A percentile compares a stretch with the other conserved stretches of the same genome.
phyloP scores from a whole-genome alignment of 2,888 invertebrate genomes.

The Tinea trinotella region DNA sequence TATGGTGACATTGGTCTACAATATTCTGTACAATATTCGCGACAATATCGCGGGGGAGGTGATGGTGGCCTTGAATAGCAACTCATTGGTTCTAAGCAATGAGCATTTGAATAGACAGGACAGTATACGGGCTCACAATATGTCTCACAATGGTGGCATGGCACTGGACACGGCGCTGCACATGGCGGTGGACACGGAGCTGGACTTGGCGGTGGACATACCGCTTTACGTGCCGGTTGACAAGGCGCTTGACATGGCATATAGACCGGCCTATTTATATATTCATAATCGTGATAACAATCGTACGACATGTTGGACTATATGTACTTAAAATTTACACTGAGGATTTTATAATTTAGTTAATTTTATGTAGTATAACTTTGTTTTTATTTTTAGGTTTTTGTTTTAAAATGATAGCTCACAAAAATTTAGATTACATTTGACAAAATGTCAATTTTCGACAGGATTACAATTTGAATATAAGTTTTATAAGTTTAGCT shows the following conservation, averaged over 20 bases:
- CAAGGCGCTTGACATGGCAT: too few relatives aligned
- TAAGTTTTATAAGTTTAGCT: neutral
- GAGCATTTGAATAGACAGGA: neutral
- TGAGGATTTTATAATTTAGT: neutral
- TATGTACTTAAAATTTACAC: neutral
- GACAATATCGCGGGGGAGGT: conserved; percentile 19
- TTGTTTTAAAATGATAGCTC: neutral
- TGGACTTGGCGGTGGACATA: too few relatives aligned
- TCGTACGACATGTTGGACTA: conserved; percentile 3
- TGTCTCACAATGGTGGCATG: conserved; percentile 21
- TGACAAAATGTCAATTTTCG: neutral
- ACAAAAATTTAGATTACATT: neutral
- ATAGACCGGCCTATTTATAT: neutral
- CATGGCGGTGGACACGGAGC: conserved; percentile 21
- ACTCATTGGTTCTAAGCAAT: neutral
- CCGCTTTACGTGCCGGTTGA: too few relatives aligned
- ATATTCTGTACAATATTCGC: neutral
- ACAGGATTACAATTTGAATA: neutral
- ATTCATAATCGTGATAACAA: neutral
- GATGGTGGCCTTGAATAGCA: conserved; percentile 21
- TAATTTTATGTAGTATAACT: neutral
- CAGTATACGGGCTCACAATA: neutral
- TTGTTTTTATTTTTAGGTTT: neutral
- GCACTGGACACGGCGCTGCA: conserved; percentile 6
- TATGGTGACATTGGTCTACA: neutral